A percentile compares a stretch with the other conserved stretches of the same genome.
Evolutionary conservation across 2,797 vertebrate species (phyloP).

Genomic region (Cynodonichthys magdalenae): DNA sequence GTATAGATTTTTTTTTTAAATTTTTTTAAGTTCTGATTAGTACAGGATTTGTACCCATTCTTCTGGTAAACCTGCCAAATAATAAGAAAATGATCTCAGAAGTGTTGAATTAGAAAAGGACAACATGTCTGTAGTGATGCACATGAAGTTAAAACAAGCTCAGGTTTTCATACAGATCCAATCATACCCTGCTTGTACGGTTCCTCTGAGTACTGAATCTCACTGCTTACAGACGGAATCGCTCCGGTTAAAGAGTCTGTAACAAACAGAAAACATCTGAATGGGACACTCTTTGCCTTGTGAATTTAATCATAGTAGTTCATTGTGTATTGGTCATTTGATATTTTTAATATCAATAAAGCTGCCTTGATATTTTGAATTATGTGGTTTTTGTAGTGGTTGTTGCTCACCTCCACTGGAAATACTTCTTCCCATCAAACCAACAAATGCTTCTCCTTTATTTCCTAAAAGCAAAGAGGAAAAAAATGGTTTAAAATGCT

Average conservation of each 20-base stretch:
- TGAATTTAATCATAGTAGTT: constrained; percentile 46
- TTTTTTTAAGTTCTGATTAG: constrained; percentile 58
- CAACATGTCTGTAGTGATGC: constrained; percentile 56
- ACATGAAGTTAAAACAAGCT: constrained; percentile 63
- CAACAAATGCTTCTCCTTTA: constrained; percentile 72
- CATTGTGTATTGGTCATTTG: constrained; percentile 49
- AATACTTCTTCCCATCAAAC: constrained; percentile 77
- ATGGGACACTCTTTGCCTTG: constrained; percentile 33
- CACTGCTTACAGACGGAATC: constrained; percentile 54
- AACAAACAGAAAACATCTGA: constrained; percentile 36
- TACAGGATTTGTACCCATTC: constrained; percentile 75
- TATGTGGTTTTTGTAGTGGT: neutral
- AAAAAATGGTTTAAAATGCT: neutral
- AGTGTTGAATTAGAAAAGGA: constrained; percentile 45
- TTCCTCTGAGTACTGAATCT: constrained; percentile 47
- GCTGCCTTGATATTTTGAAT: constrained; percentile 62
- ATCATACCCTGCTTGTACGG: constrained; percentile 69
- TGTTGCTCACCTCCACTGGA: constrained; percentile 67
- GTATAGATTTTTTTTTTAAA: constrained; percentile 60
- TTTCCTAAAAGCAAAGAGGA: constrained; percentile 45
- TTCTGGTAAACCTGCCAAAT: constrained; percentile 75
- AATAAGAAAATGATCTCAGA: constrained; percentile 23
- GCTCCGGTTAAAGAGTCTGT: constrained; percentile 65
- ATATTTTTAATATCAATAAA: constrained; percentile 72
- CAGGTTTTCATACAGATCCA: constrained; percentile 71